Percentiles rank a stretch among this genome's conserved stretches.
Evolutionary conservation across 2,113 vertebrate species (phyloP).

Genomic region (Sciurus niger): DNA sequence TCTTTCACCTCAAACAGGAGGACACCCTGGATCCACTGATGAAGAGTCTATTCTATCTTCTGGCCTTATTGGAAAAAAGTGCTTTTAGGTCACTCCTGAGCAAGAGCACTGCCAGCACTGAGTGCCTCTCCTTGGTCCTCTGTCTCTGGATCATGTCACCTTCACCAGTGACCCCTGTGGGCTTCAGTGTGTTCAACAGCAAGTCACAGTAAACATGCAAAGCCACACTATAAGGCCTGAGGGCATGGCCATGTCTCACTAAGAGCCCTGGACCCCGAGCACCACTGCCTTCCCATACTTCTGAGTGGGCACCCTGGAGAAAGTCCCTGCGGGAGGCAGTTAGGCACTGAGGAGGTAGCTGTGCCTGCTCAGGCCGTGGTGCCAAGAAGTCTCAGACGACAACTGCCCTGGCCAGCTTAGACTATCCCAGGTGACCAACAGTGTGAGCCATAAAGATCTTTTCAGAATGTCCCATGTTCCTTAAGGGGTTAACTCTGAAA

Average conservation of each 20-base stretch:
- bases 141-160: no score
- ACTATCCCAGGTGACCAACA: background rate
- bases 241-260: background rate
- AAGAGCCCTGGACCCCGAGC: background rate
- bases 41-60: background rate
- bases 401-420: background rate
- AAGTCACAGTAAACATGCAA: background rate
- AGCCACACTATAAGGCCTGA: background rate
- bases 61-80: background rate
- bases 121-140: background rate
- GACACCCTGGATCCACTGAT: constrained; percentile 21
- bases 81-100: background rate
- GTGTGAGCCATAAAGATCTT: no score
- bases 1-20: constrained; percentile 77
- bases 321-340: background rate
- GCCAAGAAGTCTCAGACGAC: background rate
- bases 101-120: background rate
- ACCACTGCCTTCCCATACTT: no score
- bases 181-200: background rate
- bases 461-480: background rate
- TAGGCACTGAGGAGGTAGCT: background rate
- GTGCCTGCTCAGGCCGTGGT: background rate
- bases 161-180: background rate
- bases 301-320: background rate
- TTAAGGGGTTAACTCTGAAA: background rate